Conservation (phyloP, 2,113 vertebrate genomes). For the Desmodus rotundus region DNA sequence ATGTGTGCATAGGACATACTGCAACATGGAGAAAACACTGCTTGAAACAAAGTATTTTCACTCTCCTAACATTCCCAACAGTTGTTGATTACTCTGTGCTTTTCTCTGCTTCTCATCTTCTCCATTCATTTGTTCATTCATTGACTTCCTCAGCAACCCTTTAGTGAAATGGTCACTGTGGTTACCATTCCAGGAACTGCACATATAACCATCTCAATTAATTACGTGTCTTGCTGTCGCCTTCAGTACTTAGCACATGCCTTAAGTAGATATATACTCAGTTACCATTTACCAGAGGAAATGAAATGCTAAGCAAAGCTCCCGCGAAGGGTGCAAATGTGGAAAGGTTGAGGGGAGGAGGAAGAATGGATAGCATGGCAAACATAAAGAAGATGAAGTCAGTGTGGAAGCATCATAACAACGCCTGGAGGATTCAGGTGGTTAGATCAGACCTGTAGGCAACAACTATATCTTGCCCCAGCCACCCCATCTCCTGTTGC, state of each 20-base stretch:
- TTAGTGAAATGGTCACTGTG: background rate
- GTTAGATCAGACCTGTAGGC: background rate
- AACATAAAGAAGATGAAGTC: background rate
- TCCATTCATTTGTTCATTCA: background rate
- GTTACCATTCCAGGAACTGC: background rate
- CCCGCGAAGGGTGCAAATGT: background rate
- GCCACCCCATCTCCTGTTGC: background rate
- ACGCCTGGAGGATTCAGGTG: background rate
- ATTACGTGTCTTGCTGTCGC: background rate
- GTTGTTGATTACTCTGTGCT: background rate
- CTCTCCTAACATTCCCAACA: background rate
- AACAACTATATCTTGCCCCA: rapidly evolving
- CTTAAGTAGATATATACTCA: background rate
- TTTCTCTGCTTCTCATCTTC: background rate
- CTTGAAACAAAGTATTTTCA: background rate
- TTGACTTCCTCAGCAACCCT: background rate
- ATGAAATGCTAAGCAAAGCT: background rate
- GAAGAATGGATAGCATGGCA: background rate
- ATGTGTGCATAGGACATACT: rapidly evolving
- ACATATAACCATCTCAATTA: background rate
- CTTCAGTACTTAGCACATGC: background rate
- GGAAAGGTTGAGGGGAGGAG: background rate
- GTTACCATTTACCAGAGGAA: background rate
- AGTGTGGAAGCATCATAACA: background rate
- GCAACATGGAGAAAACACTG: background rate